Evolutionary conservation across 2,113 vertebrate species (phyloP).

Genomic region (Pimephales promelas): DNA sequence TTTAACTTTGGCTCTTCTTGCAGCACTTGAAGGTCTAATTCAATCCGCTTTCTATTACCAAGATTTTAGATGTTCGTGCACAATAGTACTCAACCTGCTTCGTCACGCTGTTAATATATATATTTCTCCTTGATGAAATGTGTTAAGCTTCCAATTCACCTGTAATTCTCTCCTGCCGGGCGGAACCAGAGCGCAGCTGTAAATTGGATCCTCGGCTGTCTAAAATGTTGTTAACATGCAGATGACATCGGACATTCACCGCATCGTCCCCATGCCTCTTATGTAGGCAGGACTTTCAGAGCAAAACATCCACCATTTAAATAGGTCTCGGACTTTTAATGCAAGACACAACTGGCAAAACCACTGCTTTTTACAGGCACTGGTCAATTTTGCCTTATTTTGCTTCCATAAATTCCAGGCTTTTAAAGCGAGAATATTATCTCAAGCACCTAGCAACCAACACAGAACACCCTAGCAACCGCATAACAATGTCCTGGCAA

Average conservation of each 20-base stretch:
- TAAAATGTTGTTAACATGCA: slow-evolving; percentile 14
- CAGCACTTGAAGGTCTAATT: slow-evolving; percentile 18
- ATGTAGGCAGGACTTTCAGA: neutral
- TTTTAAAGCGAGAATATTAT: neutral
- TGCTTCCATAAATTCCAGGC: neutral
- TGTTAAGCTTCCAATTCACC: neutral
- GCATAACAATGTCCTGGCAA: neutral
- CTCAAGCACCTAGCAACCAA: neutral
- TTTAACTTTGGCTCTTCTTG: neutral
- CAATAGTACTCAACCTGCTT: neutral
- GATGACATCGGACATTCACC: slow-evolving; percentile 14
- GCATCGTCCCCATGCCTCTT: neutral
- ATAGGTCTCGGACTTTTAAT: neutral
- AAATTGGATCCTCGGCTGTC: slow-evolving; percentile 11
- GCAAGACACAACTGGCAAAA: neutral
- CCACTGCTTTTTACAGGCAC: too few species aligned
- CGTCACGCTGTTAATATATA: neutral
- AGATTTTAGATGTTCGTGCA: neutral
- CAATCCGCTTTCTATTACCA: slow-evolving; percentile 1
- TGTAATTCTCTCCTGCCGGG: neutral
- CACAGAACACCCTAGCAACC: neutral
- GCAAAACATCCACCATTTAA: neutral
- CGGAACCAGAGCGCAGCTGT: neutral
- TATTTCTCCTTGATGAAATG: neutral
- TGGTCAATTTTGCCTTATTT: too few species aligned